Conservation (phyloP, 2,113 vertebrate genomes). For the Castor canadensis region DNA sequence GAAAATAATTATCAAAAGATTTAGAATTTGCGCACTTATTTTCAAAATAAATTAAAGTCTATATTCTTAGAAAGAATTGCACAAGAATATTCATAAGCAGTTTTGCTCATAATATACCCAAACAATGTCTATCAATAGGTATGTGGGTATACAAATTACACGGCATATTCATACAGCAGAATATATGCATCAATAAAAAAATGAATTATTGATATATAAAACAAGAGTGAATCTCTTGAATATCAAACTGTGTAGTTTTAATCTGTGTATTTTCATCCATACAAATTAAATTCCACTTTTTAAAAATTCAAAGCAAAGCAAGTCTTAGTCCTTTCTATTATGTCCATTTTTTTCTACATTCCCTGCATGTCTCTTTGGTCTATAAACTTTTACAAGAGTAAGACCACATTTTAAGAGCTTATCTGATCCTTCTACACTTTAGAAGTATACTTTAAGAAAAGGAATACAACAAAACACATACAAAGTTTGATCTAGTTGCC, state of each 20-base stretch:
- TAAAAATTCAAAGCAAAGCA: not conserved
- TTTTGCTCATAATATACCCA: not conserved
- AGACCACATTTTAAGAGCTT: not conserved
- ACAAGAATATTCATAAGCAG: not conserved
- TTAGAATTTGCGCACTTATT: not conserved
- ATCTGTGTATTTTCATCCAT: not conserved
- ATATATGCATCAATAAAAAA: not conserved
- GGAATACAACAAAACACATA: not conserved
- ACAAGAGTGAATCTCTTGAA: not conserved
- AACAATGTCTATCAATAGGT: not conserved
- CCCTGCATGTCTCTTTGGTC: not conserved
- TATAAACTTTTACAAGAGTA: not conserved
- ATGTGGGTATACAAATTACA: not conserved
- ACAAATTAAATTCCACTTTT: not conserved
- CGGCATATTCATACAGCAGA: not conserved
- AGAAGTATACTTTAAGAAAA: not conserved
- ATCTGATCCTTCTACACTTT: not conserved
- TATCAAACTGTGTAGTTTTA: not conserved
- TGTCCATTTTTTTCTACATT: not conserved
- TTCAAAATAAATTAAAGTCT: not conserved
- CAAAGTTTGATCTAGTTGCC: not conserved
- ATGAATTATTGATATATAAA: not conserved
- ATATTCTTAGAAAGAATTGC: not conserved
- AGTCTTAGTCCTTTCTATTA: not conserved
- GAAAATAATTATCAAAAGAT: not conserved